Evolutionary conservation across 2,113 vertebrate genomes (phyloP).

Genomic region (Xiphias gladius): DNA sequence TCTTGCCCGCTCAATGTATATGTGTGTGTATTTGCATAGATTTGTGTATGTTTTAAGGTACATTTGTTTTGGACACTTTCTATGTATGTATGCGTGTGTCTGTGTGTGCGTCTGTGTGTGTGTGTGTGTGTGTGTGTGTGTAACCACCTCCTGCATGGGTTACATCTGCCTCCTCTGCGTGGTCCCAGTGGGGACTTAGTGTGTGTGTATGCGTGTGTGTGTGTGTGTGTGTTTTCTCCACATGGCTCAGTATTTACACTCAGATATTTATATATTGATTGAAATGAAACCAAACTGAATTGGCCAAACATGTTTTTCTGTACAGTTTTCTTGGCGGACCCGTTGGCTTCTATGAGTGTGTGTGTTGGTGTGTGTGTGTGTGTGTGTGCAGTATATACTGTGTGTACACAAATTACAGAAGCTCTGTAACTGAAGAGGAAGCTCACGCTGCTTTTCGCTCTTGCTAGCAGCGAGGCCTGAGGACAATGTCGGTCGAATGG

Average conservation of each 20-base stretch:
- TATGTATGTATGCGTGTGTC: neutral
- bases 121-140: too few species aligned
- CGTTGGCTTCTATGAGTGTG: neutral
- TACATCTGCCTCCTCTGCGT: slow-evolving; percentile 35
- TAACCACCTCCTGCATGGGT: slow-evolving; percentile 23
- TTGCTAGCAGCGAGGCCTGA: neutral
- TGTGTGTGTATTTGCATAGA: neutral
- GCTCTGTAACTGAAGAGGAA: neutral
- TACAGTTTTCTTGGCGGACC: neutral
- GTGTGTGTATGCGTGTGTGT: neutral
- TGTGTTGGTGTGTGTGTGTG: neutral
- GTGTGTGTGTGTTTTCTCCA: neutral
- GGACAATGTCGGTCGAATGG: neutral
- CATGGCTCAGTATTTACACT: neutral
- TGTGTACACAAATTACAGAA: neutral
- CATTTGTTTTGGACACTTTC: slow-evolving; percentile 2
- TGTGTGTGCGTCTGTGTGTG: slow-evolving; percentile 7
- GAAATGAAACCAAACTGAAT: neutral
- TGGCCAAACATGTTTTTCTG: neutral
- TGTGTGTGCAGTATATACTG: neutral
- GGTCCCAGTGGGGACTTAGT: neutral
- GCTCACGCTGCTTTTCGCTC: neutral
- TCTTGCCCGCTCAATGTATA: neutral
- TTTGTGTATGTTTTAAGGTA: slow-evolving; percentile 13
- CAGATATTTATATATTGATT: slow-evolving; percentile 36